A percentile compares a stretch with the other conserved stretches of the same genome.
These are phyloP conservation scores for Drosophila seclusa DNA, from an alignment of 2,888 invertebrate genomes.

Conservation along the genomic window DNA sequence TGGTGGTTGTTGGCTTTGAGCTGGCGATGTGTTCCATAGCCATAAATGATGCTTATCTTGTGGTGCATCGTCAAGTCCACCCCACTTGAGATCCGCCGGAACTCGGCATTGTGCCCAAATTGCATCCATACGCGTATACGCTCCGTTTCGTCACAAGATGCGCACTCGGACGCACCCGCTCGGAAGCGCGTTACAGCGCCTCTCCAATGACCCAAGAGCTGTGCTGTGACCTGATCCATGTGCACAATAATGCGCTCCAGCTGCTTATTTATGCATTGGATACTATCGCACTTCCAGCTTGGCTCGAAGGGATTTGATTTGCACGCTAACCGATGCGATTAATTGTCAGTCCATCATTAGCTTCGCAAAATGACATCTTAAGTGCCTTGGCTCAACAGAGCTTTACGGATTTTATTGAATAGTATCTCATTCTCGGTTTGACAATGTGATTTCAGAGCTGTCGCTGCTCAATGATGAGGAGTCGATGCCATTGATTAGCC, in stretches of 20 bases:
- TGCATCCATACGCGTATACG: background rate
- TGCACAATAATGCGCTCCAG: background rate
- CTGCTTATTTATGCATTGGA: constrained; percentile 7
- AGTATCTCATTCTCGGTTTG: background rate
- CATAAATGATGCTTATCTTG: constrained; percentile 15
- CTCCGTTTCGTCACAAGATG: background rate
- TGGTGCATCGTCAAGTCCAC: background rate
- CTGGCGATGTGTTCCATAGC: background rate
- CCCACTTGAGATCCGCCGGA: background rate
- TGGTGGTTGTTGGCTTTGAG: background rate
- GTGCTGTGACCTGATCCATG: background rate
- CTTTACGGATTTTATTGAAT: constrained; percentile 6
- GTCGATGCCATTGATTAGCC: background rate
- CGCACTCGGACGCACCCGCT: constrained; percentile 15
- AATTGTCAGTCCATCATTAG: background rate
- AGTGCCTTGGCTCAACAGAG: background rate
- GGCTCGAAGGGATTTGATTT: background rate
- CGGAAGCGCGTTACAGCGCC: constrained; percentile 1
- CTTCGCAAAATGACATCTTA: background rate
- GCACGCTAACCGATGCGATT: constrained; percentile 2
- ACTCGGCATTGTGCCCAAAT: background rate
- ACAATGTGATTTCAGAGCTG: background rate
- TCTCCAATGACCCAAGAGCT: background rate
- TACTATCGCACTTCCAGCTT: background rate
- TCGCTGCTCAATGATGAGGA: background rate